A percentile compares a stretch with the other conserved stretches of the same genome.
Conservation (phyloP, 2,888 invertebrate species). For the Argynnis bischoffii region DNA sequence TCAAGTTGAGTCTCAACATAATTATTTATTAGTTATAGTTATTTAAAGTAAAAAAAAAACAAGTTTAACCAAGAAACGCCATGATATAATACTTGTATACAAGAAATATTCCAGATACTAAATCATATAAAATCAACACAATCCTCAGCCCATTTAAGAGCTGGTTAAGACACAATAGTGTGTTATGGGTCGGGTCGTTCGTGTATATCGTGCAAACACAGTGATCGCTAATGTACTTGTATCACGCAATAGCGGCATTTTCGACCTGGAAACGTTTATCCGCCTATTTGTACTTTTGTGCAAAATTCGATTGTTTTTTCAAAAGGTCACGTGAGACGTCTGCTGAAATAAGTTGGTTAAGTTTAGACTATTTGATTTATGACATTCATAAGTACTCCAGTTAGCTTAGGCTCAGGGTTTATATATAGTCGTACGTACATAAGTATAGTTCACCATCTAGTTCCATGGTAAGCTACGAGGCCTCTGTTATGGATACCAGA, state of each 20-base stretch:
- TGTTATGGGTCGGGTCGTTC: slow-evolving; percentile 12
- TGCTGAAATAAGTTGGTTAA: too few species aligned
- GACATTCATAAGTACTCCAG: too few species aligned
- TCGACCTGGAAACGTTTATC: slow-evolving; percentile 43
- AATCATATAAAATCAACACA: slow-evolving; percentile 14
- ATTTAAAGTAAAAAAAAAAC: neutral
- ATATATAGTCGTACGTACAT: too few species aligned
- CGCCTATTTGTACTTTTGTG: slow-evolving; percentile 46
- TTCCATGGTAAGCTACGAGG: too few species aligned
- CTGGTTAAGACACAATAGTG: slow-evolving; percentile 25
- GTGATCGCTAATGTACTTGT: slow-evolving; percentile 38
- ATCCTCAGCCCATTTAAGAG: slow-evolving; percentile 10
- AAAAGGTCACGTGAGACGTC: slow-evolving; percentile 27
- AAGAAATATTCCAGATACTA: neutral
- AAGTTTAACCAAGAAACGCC: too few species aligned
- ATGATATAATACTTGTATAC: neutral
- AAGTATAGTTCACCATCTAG: too few species aligned
- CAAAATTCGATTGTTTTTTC: slow-evolving; percentile 42
- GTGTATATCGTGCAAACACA: slow-evolving; percentile 37
- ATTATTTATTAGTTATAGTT: too few species aligned
- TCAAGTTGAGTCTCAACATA: too few species aligned
- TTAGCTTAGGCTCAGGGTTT: too few species aligned
- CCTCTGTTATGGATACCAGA: too few species aligned
- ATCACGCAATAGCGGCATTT: slow-evolving; percentile 47
- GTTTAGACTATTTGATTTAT: too few species aligned